A percentile compares a stretch with the other conserved stretches of the same genome.
Conservation (phyloP, 1,140 invertebrate genomes). For the Conus betulinus region DNA sequence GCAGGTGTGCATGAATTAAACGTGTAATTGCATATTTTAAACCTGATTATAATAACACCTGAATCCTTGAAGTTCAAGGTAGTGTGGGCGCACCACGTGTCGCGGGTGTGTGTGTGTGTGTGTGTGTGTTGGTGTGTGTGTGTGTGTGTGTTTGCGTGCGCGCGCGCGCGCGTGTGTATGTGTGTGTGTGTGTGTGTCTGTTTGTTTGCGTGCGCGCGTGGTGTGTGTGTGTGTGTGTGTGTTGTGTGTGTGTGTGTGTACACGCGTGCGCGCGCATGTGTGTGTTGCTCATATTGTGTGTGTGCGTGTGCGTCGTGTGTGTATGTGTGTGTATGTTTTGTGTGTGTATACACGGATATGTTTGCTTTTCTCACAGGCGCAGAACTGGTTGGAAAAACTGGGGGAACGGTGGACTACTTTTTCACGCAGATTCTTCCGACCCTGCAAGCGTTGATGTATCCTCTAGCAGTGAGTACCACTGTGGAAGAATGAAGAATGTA, state of each 20-base stretch:
- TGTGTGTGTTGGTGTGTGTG: too few relatives aligned
- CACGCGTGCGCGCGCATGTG: not conserved
- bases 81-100: too few relatives aligned
- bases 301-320: not conserved
- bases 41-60: too few relatives aligned
- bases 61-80: too few relatives aligned
- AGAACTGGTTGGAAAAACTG: constrained; percentile 57
- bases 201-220: too few relatives aligned
- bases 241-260: not conserved
- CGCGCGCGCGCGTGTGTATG: too few relatives aligned
- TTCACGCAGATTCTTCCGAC: constrained; percentile 64
- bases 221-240: not conserved
- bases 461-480: constrained; percentile 37
- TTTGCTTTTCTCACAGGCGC: constrained; percentile 44
- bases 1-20: too few relatives aligned
- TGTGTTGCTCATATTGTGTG: not conserved
- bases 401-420: constrained; percentile 69
- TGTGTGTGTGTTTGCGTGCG: too few relatives aligned
- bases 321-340: too few relatives aligned
- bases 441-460: constrained; percentile 66
- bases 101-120: too few relatives aligned
- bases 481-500: not conserved
- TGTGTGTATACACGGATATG: not conserved
- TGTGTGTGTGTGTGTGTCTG: not conserved
- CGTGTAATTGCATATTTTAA: too few relatives aligned